phyloP scores from a whole-genome alignment of 1,140 invertebrate genomes.

The Agrypnia vestita region DNA sequence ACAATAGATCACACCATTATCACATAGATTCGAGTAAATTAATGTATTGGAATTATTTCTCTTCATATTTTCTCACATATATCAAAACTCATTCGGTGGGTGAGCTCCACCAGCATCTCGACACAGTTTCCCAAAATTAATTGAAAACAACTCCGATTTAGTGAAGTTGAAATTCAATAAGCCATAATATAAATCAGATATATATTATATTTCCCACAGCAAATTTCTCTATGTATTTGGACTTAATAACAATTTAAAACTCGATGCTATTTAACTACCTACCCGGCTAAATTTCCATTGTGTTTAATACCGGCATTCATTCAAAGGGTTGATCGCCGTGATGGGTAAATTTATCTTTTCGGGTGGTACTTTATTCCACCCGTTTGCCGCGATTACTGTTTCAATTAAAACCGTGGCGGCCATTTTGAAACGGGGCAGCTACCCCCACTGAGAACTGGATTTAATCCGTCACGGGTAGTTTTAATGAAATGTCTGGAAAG shows the following conservation, averaged over 20 bases:
- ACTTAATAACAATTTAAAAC: constrained; percentile 11
- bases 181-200: neutral
- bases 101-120: too few relatives aligned
- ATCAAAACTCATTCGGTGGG: too few relatives aligned
- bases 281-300: constrained; percentile 9
- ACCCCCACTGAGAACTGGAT: neutral
- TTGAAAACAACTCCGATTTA: too few relatives aligned
- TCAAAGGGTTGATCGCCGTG: constrained; percentile 57
- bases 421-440: constrained; percentile 47
- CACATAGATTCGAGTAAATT: too few relatives aligned
- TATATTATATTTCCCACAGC: constrained; percentile 1
- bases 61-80: too few relatives aligned
- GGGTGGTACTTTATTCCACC: constrained; percentile 50
- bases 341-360: constrained; percentile 54
- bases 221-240: neutral
- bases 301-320: constrained; percentile 43
- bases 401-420: constrained; percentile 57
- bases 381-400: constrained; percentile 51
- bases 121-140: too few relatives aligned
- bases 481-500: constrained; percentile 43
- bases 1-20: too few relatives aligned
- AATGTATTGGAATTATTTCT: too few relatives aligned
- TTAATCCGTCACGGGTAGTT: constrained; percentile 18
- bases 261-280: neutral
- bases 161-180: too few relatives aligned